phyloP scores from a whole-genome alignment of 2,888 invertebrate species.

The Pterobdella sp. region DNA sequence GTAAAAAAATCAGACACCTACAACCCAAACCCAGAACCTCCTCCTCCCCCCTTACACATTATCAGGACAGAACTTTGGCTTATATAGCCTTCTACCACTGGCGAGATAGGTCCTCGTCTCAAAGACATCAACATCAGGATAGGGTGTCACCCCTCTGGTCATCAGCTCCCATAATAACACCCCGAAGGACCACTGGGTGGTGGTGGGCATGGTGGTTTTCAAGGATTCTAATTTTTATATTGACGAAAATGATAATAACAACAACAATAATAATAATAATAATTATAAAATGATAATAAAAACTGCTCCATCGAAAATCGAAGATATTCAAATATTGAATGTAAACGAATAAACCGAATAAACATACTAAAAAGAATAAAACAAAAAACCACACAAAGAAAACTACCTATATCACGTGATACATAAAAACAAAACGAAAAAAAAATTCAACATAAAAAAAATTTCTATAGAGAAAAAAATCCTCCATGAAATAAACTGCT shows the following conservation, averaged over 20 bases:
- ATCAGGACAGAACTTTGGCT: conserved; percentile 54
- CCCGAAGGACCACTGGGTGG: conserved; percentile 54
- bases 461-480: not conserved
- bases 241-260: not conserved
- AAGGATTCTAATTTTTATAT: not conserved
- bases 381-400: not conserved
- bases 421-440: not conserved
- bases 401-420: not conserved
- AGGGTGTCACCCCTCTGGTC: conserved; percentile 53
- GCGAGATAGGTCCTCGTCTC: conserved; percentile 52
- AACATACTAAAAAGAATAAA: not conserved
- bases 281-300: not conserved
- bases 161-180: conserved; percentile 54
- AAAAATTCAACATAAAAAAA: not conserved
- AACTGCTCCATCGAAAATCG: too few species aligned
- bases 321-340: too few species aligned
- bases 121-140: conserved; percentile 54
- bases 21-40: not conserved
- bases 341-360: too few species aligned
- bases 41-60: conserved; percentile 35
- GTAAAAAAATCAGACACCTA: not conserved
- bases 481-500: not conserved
- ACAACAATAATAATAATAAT: not conserved
- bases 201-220: not conserved
- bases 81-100: conserved; percentile 51